Percentiles rank a stretch among this genome's conserved stretches.
Evolutionary conservation across 2,888 invertebrate species (phyloP).

Genomic region (Dromius quadrimaculatus): DNA sequence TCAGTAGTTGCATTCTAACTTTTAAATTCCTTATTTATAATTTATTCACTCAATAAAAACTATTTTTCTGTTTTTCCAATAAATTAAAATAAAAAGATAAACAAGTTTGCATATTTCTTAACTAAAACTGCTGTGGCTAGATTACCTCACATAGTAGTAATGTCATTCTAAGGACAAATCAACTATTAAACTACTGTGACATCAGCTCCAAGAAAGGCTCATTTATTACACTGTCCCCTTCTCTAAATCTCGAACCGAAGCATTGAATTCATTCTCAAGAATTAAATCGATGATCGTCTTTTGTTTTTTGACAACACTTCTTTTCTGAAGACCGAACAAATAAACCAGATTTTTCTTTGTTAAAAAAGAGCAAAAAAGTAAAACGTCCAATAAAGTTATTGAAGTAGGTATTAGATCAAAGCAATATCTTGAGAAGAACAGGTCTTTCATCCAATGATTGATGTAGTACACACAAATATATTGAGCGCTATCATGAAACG

Average conservation of each 20-base stretch:
- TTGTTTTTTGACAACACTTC: background rate
- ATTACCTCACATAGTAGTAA: slow-evolving; percentile 36
- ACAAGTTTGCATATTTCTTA: slow-evolving; percentile 22
- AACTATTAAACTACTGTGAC: slow-evolving; percentile 33
- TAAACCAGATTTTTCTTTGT: background rate
- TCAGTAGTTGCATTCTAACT: no score
- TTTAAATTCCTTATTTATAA: no score
- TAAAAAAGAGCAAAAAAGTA: slow-evolving; percentile 4
- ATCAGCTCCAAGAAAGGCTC: slow-evolving; percentile 29
- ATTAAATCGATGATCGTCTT: slow-evolving; percentile 12
- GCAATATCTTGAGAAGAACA: no score
- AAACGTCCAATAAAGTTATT: slow-evolving; percentile 15
- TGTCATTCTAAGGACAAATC: slow-evolving; percentile 14
- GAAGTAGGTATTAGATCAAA: no score
- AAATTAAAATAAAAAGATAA: no score
- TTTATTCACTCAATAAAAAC: no score
- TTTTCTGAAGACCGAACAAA: background rate
- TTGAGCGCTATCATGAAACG: no score
- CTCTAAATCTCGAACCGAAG: background rate
- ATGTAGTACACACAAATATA: no score
- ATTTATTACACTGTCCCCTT: slow-evolving; percentile 9
- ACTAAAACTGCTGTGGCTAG: slow-evolving; percentile 23
- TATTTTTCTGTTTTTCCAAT: no score
- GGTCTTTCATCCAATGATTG: no score
- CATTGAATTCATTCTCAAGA: slow-evolving; percentile 11